phyloP scores from a whole-genome alignment of 2,113 vertebrate genomes.

The Monopterus albus region DNA sequence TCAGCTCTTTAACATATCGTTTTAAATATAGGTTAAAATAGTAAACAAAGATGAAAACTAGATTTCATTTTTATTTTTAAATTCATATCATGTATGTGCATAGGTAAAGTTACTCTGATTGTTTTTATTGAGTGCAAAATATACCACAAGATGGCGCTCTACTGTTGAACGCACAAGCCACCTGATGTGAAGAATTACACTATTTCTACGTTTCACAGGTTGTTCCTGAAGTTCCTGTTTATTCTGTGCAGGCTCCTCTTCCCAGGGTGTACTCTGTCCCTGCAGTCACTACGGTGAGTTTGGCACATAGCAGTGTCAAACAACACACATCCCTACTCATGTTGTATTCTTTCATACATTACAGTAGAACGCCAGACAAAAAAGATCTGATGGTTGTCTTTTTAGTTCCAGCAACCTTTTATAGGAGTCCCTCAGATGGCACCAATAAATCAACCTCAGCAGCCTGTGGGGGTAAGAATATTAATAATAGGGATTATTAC shows the following conservation, averaged over 20 bases:
- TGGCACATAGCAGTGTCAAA: neutral
- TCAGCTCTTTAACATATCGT: neutral
- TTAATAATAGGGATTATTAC: no score
- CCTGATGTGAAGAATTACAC: no score
- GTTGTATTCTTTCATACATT: neutral
- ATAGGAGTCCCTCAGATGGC: constrained; percentile 62
- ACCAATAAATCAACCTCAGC: constrained; percentile 58
- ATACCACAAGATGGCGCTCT: neutral
- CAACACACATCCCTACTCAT: neutral
- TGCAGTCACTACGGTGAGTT: constrained; percentile 63
- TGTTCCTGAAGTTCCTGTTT: constrained; percentile 56
- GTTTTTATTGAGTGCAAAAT: neutral
- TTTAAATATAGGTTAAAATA: no score
- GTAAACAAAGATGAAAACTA: neutral
- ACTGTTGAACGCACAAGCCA: no score
- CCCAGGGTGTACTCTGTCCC: constrained; percentile 59
- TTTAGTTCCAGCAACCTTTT: constrained; percentile 46
- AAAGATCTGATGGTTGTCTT: neutral
- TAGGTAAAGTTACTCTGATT: neutral
- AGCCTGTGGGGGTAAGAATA: constrained; percentile 56
- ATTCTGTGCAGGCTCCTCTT: constrained; percentile 29
- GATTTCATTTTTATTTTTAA: no score
- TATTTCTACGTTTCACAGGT: constrained; percentile 41
- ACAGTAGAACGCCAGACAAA: neutral
- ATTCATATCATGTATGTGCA: neutral